These are phyloP conservation scores for Hyposmocoma kahamanoa DNA, from an alignment of 1,140 invertebrate genomes.

Conservation along the genomic window DNA sequence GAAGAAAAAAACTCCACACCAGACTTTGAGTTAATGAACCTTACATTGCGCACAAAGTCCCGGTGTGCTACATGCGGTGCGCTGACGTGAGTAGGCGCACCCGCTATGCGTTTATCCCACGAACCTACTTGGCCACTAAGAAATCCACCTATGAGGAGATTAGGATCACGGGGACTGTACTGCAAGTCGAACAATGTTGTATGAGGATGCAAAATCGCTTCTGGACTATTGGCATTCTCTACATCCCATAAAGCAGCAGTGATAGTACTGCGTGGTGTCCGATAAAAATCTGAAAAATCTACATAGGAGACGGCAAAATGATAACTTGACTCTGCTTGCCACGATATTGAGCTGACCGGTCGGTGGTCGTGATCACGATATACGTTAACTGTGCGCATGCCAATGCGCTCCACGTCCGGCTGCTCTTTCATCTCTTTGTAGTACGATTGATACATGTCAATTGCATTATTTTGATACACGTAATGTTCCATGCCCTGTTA, in stretches of 20 bases:
- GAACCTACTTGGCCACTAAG: constrained; percentile 75
- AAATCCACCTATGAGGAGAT: constrained; percentile 76
- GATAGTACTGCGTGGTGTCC: constrained; percentile 41
- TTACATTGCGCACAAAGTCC: constrained; percentile 83
- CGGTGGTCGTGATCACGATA: constrained; percentile 73
- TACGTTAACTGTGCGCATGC: constrained; percentile 68
- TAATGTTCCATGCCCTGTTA: constrained; percentile 89
- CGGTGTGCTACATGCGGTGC: constrained; percentile 82
- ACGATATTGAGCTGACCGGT: constrained; percentile 87
- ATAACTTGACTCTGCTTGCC: constrained; percentile 81
- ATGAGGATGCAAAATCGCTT: constrained; percentile 80
- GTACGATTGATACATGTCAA: constrained; percentile 94
- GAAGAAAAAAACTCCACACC: constrained; percentile 91
- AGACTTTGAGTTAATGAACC: constrained; percentile 89
- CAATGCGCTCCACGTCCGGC: constrained; percentile 78
- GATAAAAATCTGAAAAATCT: constrained; percentile 86
- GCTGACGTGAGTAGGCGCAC: constrained; percentile 76
- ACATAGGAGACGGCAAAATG: constrained; percentile 90
- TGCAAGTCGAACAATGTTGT: constrained; percentile 86
- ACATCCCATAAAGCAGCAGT: constrained; percentile 94
- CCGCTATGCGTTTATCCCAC: constrained; percentile 85
- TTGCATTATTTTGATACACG: constrained; percentile 92
- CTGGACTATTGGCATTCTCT: constrained; percentile 91
- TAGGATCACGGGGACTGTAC: constrained; percentile 91
- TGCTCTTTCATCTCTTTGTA: constrained; percentile 79